Base-by-base conservation (phyloP, 2,888 invertebrate species). In the Galerucella pusilla region DNA sequence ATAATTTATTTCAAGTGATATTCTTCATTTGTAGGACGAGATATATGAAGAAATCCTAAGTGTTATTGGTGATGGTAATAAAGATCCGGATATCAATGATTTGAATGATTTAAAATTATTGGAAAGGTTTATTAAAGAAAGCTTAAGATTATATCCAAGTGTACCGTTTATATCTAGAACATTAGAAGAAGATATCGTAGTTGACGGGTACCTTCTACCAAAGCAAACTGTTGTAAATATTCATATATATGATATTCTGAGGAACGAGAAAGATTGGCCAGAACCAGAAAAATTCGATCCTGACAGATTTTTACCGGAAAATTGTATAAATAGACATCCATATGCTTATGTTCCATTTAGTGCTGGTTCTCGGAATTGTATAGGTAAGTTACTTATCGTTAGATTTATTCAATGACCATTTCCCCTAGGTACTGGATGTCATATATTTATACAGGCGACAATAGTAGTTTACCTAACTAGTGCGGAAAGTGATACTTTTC, bases 201-300 rank as follows among this genome's bases (percentile, higher is more conserved):
- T 84, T 0, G 76, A 75, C 35, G 85, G 85, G 28, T 81, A 82
- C 68, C 63, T 85, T 83, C 46, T 93, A 68, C 92, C 93, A 0
- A 85, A 86, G 45, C 88, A 88, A 5, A 85, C 89, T 0, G 84
- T 87, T n/a, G 87, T 91, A 1, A 90, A 90, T 78, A 86, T 93
- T 11, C 89, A 90, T 60, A 90, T 92, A n/a, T 91, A 87, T 80
- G 91, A 92, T 81, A 81, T 93, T 10, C 94, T 94, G 85, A 90
- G 91, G 7, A 90, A 92, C 83, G 90, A 91, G 0, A 88, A 90
- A 20, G 87, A 90, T 68, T 95, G 90, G 87, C 89, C 91, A 0
- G 88, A 94, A 78, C 93, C 94, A 0, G 86, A 90, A 65, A 89
- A 87, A 77, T 94, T 93, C 84, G 91, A 93, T 83, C 94, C 94